Conservation (phyloP, 2,888 invertebrate species). For the Marronus borbonicus region DNA sequence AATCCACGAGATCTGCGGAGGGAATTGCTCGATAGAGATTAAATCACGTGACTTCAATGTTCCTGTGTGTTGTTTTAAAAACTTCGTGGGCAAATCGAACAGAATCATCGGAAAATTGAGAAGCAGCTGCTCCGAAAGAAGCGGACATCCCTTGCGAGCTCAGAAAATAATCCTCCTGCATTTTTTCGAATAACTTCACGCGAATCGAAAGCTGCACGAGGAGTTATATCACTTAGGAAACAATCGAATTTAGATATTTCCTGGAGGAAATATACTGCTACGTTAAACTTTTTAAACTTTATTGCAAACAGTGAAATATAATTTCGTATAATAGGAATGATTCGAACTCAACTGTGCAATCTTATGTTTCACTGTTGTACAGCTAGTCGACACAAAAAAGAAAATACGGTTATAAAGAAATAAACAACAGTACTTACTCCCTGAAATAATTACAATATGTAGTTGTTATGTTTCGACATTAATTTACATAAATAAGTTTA, state of each 20-base stretch:
- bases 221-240: slow-evolving; percentile 22
- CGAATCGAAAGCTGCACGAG: background rate
- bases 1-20: slow-evolving; percentile 12
- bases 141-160: slow-evolving; percentile 19
- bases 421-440: too few relatives aligned
- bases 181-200: slow-evolving; percentile 24
- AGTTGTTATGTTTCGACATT: too few relatives aligned
- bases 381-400: too few relatives aligned
- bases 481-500: too few relatives aligned
- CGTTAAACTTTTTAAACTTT: slow-evolving; percentile 7
- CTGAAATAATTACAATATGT: too few relatives aligned
- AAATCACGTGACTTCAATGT: slow-evolving; percentile 26
- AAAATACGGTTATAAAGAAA: too few relatives aligned
- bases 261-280: slow-evolving; percentile 9
- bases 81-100: slow-evolving; percentile 33
- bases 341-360: background rate
- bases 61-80: slow-evolving; percentile 36
- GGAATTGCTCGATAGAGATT: slow-evolving; percentile 28
- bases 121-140: slow-evolving; percentile 20
- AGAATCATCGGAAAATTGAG: slow-evolving; percentile 28
- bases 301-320: background rate
- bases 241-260: slow-evolving; percentile 33
- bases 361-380: background rate
- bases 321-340: background rate
- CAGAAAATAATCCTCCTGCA: slow-evolving; percentile 11